A percentile compares a stretch with the other conserved stretches of the same genome.
These are phyloP conservation scores for Cryptocephalus moraei DNA, from an alignment of 2,888 invertebrate genomes.

Conservation along the genomic window DNA sequence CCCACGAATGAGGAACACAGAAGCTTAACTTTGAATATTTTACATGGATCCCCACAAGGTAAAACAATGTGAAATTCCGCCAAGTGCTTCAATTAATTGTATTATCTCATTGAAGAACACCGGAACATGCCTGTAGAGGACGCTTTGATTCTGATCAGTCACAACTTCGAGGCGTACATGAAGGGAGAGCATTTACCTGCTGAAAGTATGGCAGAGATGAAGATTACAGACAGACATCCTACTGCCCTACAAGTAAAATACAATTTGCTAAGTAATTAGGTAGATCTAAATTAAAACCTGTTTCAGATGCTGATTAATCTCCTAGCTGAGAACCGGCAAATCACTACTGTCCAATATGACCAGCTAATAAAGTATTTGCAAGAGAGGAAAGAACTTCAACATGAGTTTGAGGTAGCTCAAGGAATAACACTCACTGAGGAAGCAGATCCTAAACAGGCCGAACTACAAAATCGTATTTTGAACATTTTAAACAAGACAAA, in stretches of 20 bases:
- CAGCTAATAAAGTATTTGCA: conserved; percentile 62
- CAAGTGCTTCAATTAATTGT: background rate
- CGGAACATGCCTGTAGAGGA: conserved; percentile 94
- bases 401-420: conserved; percentile 65
- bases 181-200: conserved; percentile 36
- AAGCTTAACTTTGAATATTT: conserved; percentile 80
- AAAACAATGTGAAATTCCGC: conserved; percentile 13
- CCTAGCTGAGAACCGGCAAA: conserved; percentile 68
- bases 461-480: conserved; percentile 67
- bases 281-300: background rate
- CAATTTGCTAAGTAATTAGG: background rate
- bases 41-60: conserved; percentile 88
- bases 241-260: conserved; percentile 51
- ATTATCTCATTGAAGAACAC: conserved; percentile 55
- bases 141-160: conserved; percentile 66
- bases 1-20: conserved; percentile 77
- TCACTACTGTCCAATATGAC: conserved; percentile 72
- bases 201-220: conserved; percentile 20
- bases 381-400: conserved; percentile 63
- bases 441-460: conserved; percentile 39
- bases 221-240: conserved; percentile 44
- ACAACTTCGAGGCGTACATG: conserved; percentile 57
- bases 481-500: conserved; percentile 52
- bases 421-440: conserved; percentile 40
- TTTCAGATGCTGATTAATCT: conserved; percentile 56